A percentile compares a stretch with the other conserved stretches of the same genome.
These are phyloP conservation scores for Standfussiana lucernea DNA, from an alignment of 2,888 invertebrate genomes.

Conservation along the genomic window DNA sequence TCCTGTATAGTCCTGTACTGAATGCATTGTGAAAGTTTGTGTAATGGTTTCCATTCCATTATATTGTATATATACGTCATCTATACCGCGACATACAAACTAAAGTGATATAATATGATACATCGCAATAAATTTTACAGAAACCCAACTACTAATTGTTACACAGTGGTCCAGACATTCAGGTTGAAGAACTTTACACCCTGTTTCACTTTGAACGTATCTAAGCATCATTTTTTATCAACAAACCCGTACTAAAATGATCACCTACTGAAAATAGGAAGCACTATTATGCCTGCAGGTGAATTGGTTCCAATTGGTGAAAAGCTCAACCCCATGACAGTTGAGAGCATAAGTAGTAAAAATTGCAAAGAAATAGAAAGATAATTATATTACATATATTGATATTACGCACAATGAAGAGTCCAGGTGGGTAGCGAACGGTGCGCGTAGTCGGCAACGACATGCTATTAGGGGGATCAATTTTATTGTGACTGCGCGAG, in stretches of 20 bases:
- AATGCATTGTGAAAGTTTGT: not conserved
- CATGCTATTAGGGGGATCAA: not conserved
- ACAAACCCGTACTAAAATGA: not conserved
- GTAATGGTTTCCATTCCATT: not conserved
- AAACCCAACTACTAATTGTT: not conserved
- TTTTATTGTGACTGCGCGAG: not conserved
- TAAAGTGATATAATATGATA: not conserved
- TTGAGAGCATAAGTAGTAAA: too few relatives aligned
- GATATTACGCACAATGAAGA: too few relatives aligned
- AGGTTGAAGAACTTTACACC: too few relatives aligned
- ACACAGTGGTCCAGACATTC: not conserved
- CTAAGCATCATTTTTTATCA: not conserved
- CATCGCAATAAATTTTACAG: not conserved
- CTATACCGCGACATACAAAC: not conserved
- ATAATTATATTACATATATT: too few relatives aligned
- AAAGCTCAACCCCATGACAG: too few relatives aligned
- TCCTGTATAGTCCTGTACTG: not conserved
- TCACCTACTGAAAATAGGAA: not conserved
- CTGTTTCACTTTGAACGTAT: not conserved
- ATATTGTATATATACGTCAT: not conserved
- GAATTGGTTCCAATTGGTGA: too few relatives aligned
- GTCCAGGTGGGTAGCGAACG: too few relatives aligned
- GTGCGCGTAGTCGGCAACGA: too few relatives aligned
- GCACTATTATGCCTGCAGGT: not conserved
- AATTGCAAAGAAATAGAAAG: too few relatives aligned